Conservation (phyloP, 2,888 invertebrate species). For the Cheilosia scutellata region DNA sequence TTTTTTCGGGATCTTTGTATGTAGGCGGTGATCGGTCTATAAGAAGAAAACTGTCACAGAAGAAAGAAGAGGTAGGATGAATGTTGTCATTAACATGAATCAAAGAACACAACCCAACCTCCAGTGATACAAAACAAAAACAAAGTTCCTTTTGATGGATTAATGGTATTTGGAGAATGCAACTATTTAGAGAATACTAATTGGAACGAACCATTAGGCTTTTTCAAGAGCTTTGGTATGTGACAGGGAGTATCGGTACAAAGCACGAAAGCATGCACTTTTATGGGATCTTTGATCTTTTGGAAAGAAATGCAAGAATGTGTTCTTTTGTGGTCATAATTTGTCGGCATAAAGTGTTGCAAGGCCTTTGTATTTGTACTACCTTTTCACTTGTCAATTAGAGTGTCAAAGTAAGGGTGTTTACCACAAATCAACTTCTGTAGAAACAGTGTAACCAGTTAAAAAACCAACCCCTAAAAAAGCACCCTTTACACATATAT, state of each 20-base stretch:
- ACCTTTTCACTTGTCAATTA: constrained; percentile 29
- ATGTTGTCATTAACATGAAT: constrained; percentile 57
- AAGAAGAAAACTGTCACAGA: constrained; percentile 55
- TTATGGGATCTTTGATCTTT: constrained; percentile 67
- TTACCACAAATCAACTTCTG: no score
- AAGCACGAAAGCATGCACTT: constrained; percentile 20
- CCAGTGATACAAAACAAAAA: background rate
- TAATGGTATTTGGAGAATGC: constrained; percentile 64
- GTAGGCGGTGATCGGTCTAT: constrained; percentile 50
- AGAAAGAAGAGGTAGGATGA: constrained; percentile 32
- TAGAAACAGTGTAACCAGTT: no score
- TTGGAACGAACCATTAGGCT: constrained; percentile 55
- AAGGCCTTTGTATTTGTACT: constrained; percentile 38
- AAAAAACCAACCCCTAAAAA: no score
- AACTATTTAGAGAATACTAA: constrained; percentile 73
- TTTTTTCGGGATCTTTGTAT: constrained; percentile 14
- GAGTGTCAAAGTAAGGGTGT: background rate
- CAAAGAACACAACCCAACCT: constrained; percentile 12
- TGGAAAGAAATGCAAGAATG: constrained; percentile 15
- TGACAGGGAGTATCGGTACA: constrained; percentile 18
- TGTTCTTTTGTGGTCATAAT: constrained; percentile 13
- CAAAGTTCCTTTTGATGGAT: constrained; percentile 60
- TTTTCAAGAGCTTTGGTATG: constrained; percentile 39
- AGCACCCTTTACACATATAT: no score
- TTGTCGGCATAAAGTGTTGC: constrained; percentile 14